These are phyloP conservation scores for Myrmecobius fasciatus DNA, from an alignment of 2,113 vertebrate species.

Conservation along the genomic window DNA sequence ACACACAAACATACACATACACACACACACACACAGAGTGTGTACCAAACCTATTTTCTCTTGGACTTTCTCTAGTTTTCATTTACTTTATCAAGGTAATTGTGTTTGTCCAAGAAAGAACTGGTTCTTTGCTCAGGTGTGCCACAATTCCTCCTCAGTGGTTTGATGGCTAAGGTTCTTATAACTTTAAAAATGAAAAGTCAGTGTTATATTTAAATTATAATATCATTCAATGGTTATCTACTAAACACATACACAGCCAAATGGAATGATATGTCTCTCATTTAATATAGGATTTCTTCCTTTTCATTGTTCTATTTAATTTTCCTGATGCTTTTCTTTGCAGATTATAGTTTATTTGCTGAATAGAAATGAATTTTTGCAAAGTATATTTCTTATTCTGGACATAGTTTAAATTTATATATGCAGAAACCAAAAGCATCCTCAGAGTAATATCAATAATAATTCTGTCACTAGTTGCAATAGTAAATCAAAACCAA, in stretches of 20 bases:
- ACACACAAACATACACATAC: background rate
- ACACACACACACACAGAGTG: background rate
- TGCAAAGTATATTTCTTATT: background rate
- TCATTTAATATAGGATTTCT: background rate
- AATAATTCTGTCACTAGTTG: slow-evolving; percentile 45
- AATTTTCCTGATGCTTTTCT: slow-evolving; percentile 19
- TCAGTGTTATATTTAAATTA: background rate
- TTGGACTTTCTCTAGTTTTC: accelerated
- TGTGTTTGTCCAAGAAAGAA: background rate
- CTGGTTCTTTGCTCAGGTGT: background rate
- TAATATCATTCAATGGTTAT: background rate
- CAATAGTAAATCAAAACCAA: slow-evolving; percentile 60
- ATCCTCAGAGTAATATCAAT: slow-evolving; percentile 12
- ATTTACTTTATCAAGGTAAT: background rate
- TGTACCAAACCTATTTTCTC: background rate
- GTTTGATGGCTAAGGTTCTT: background rate
- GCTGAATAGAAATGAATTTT: background rate
- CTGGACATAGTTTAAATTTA: background rate
- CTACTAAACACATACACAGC: background rate
- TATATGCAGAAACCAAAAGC: background rate
- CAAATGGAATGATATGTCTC: slow-evolving; percentile 21
- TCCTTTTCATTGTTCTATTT: background rate
- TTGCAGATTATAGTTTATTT: background rate
- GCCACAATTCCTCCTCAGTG: background rate
- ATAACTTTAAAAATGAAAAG: background rate